A percentile compares a stretch with the other conserved stretches of the same genome.
These are phyloP conservation scores for Andrena minutula DNA, from an alignment of 2,888 invertebrate genomes.

Conservation along the genomic window DNA sequence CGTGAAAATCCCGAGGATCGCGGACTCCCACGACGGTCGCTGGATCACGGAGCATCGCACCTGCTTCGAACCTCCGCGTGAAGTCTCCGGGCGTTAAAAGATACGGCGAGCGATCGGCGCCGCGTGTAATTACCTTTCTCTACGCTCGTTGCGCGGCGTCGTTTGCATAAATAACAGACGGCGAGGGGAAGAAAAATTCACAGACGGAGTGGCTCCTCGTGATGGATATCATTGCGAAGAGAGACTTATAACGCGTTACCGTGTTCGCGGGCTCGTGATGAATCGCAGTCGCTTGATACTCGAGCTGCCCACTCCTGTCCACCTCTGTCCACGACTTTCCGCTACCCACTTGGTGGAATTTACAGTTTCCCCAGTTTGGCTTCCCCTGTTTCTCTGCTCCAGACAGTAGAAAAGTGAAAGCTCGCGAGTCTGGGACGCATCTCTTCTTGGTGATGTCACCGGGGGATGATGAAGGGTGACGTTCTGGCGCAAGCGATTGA, in stretches of 20 bases:
- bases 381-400: neutral
- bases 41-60: neutral
- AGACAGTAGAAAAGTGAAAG: neutral
- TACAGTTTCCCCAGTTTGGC: conserved; percentile 52
- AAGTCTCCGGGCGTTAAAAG: conserved; percentile 12
- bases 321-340: conserved; percentile 71
- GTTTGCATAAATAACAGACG: conserved; percentile 54
- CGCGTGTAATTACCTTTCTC: conserved; percentile 32
- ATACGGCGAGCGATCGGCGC: conserved; percentile 15
- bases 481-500: neutral
- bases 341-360: conserved; percentile 76
- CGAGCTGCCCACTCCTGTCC: conserved; percentile 71
- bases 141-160: conserved; percentile 14
- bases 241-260: conserved; percentile 67
- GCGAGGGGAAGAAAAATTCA: conserved; percentile 45
- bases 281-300: conserved; percentile 73
- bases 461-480: neutral
- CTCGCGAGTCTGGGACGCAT: neutral
- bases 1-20: conserved; percentile 22
- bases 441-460: neutral
- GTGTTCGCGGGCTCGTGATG: conserved; percentile 67
- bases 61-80: conserved; percentile 13
- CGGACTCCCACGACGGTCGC: conserved; percentile 53
- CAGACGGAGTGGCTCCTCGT: conserved; percentile 61
- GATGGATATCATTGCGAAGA: conserved; percentile 66